Base-by-base conservation (phyloP, 2,113 vertebrate genomes). In the Holacanthus passer region DNA sequence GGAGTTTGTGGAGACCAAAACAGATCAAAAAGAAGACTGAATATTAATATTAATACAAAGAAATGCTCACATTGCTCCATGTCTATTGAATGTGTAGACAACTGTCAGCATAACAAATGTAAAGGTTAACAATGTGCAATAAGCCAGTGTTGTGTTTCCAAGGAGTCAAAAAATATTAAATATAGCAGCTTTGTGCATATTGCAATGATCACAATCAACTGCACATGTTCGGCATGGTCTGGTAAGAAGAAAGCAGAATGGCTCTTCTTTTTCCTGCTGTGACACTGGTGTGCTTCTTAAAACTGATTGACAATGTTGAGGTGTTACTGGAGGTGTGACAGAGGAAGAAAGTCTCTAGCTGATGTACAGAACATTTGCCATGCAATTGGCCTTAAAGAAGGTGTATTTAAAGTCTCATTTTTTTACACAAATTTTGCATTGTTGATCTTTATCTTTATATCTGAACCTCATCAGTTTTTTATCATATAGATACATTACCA, bases 181-280 rank as follows among this genome's bases (percentile, higher is more conserved):
- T n/a, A n/a, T n/a, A n/a, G n/a, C n/a, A n/a, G n/a, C n/a, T n/a
- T n/a, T n/a, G n/a, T n/a, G n/a, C n/a, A n/a, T n/a, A n/a, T n/a
- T n/a, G n/a, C n/a, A n/a, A n/a, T n/a, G n/a, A n/a, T n/a, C 9
- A 41, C 48, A 56, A 65, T 55, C 5, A 3, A 24, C 32, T 50
- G 53, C 32, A 10, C 39, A 10, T 58, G 5, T 19, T n/a, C 5
- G 59, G 24, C 14, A 16, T 39, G 35, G 16, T 41, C n/a, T 11
- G 59, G 20, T 14, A 50, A 59, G 60, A 22, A 52, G n/a, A 29
- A 29, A 72, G 32, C 43, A 73, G 32, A 83, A 73, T 27, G 9
- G n/a, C 22, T 50, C 19, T 65, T 37, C n/a, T 48, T 22, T 4
- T 35, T 73, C 22, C 35, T 62, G 66, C 10, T 27, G 19, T 22